phyloP scores from a whole-genome alignment of 2,888 invertebrate species.

The Euphydryas editha region DNA sequence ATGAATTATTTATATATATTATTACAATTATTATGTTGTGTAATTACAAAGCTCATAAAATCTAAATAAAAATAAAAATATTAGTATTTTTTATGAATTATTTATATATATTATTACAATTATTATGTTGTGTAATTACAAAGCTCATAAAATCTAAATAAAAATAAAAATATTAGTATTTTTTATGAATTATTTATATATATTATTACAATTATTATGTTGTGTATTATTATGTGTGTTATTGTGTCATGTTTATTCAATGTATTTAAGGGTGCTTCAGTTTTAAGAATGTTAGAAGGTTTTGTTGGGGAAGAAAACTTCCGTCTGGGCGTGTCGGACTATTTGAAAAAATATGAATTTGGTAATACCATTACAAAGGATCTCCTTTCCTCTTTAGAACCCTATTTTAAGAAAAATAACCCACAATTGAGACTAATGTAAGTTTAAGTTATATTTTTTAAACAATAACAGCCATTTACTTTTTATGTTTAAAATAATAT shows the following conservation, averaged over 20 bases:
- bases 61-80: too few species aligned
- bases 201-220: neutral
- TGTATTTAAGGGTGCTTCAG: constrained; percentile 88
- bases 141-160: too few species aligned
- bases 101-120: too few species aligned
- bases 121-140: too few species aligned
- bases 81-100: too few species aligned
- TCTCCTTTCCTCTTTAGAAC: constrained; percentile 87
- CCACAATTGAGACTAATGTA: constrained; percentile 80
- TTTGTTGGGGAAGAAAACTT: constrained; percentile 90
- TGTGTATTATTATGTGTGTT: neutral
- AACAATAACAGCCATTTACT: neutral
- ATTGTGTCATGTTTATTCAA: neutral
- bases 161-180: too few species aligned
- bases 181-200: too few species aligned
- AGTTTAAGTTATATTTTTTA: constrained; percentile 47
- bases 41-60: too few species aligned
- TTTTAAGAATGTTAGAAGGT: constrained; percentile 94
- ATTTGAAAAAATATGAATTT: constrained; percentile 87
- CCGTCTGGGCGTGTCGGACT: constrained; percentile 88
- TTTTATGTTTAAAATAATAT: too few species aligned
- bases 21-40: too few species aligned
- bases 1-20: too few species aligned
- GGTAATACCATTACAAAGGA: constrained; percentile 92
- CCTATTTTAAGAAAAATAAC: constrained; percentile 73